A percentile compares a stretch with the other conserved stretches of the same genome.
Evolutionary conservation across 2,888 invertebrate genomes (phyloP).

Genomic region (Tillus elongatus): DNA sequence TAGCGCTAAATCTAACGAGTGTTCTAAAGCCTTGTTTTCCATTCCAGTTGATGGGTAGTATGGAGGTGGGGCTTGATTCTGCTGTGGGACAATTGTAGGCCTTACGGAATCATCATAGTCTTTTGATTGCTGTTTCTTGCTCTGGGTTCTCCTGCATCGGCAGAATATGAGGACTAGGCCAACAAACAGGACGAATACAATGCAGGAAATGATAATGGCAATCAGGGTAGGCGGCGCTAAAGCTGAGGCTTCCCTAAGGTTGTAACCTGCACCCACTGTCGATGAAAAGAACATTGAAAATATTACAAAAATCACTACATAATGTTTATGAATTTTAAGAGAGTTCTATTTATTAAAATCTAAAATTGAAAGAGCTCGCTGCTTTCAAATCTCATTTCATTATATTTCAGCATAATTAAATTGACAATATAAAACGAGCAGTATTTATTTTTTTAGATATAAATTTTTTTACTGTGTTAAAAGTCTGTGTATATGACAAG

Average conservation of each 20-base stretch:
- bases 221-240: conserved; percentile 70
- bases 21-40: conserved; percentile 87
- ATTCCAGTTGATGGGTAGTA: conserved; percentile 81
- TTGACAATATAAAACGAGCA: too few species aligned
- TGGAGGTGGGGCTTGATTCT: conserved; percentile 79
- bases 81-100: conserved; percentile 76
- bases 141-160: conserved; percentile 71
- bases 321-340: conserved; percentile 4
- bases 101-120: conserved; percentile 84
- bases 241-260: conserved; percentile 65
- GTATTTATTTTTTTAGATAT: too few species aligned
- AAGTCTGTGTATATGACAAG: too few species aligned
- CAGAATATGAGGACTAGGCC: conserved; percentile 74
- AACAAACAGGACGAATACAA: conserved; percentile 69
- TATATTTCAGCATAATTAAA: too few species aligned
- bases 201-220: conserved; percentile 68
- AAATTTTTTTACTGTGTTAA: too few species aligned
- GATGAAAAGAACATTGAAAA: conserved; percentile 26
- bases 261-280: conserved; percentile 72
- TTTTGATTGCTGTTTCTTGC: conserved; percentile 71
- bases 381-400: too few species aligned
- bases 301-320: conserved; percentile 11
- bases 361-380: not conserved
- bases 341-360: not conserved
- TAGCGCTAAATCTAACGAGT: conserved; percentile 76